Evolutionary conservation across 1,140 invertebrate species (phyloP).

Genomic region (Drosophila willistoni): DNA sequence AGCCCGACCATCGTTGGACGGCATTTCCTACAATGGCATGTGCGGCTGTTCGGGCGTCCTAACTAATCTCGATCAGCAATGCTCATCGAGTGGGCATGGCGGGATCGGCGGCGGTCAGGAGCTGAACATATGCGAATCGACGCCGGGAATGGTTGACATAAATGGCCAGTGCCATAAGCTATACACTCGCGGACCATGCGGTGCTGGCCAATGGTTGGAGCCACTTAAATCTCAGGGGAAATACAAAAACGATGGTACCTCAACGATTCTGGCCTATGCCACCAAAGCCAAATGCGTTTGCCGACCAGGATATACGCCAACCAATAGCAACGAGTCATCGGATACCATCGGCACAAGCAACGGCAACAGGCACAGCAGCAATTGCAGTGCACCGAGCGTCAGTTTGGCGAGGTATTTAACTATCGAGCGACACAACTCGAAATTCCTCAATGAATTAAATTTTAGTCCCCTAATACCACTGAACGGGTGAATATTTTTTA

Average conservation of each 20-base stretch:
- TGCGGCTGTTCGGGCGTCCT: conserved; percentile 87
- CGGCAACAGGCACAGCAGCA: conserved; percentile 33
- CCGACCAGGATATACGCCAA: conserved; percentile 86
- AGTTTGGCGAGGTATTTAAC: conserved; percentile 85
- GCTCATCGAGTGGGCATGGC: conserved; percentile 49
- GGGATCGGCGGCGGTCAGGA: conserved; percentile 59
- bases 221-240: conserved; percentile 66
- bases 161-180: conserved; percentile 88
- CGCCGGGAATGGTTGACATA: conserved; percentile 86
- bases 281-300: conserved; percentile 87
- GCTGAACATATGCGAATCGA: conserved; percentile 84
- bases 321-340: conserved; percentile 28
- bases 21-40: conserved; percentile 91
- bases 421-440: conserved; percentile 78
- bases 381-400: conserved; percentile 84
- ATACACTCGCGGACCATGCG: conserved; percentile 90
- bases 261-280: conserved; percentile 34
- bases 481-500: conserved; percentile 14
- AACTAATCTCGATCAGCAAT: conserved; percentile 78
- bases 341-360: conserved; percentile 31
- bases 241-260: conserved; percentile 65
- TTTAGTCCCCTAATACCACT: conserved; percentile 25
- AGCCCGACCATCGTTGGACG: conserved; percentile 89
- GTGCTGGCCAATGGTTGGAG: conserved; percentile 89
- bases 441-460: conserved; percentile 63